These are phyloP conservation scores for Napeogenes inachia DNA, from an alignment of 2,888 invertebrate genomes.

Conservation along the genomic window DNA sequence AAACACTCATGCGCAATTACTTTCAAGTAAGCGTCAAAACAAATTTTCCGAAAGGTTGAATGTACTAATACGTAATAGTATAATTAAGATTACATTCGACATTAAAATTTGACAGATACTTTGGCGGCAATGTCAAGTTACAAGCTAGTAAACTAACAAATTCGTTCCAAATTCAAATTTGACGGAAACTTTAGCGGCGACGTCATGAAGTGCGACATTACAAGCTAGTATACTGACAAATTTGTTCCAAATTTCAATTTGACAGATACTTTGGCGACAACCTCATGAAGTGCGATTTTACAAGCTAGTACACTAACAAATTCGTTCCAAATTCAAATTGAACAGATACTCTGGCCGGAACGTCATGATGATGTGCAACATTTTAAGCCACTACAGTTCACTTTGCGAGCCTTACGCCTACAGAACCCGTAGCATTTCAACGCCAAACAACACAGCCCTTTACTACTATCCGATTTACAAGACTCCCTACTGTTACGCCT, in stretches of 20 bases:
- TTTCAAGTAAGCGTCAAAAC: constrained; percentile 31
- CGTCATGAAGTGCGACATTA: not conserved
- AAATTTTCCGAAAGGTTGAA: constrained; percentile 20
- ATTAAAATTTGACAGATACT: constrained; percentile 7
- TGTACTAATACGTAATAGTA: constrained; percentile 5
- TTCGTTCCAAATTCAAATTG: constrained; percentile 18
- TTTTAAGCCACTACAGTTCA: constrained; percentile 54
- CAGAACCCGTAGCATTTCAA: constrained; percentile 68
- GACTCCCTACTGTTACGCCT: constrained; percentile 63
- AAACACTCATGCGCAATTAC: constrained; percentile 33
- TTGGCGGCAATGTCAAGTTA: not conserved
- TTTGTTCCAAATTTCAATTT: constrained; percentile 18
- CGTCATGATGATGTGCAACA: constrained; percentile 52
- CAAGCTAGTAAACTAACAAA: constrained; percentile 6
- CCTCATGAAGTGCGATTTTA: not conserved
- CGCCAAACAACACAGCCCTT: constrained; percentile 61
- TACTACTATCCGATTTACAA: constrained; percentile 58
- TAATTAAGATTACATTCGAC: constrained; percentile 8
- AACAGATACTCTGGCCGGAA: constrained; percentile 6
- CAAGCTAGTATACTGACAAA: constrained; percentile 6
- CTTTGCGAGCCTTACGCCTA: constrained; percentile 54
- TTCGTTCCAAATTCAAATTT: constrained; percentile 18
- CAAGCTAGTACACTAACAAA: constrained; percentile 7
- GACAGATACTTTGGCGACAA: not conserved
- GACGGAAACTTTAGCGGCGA: not conserved